phyloP scores from a whole-genome alignment of 2,797 vertebrate species.

The Salarias fasciatus region DNA sequence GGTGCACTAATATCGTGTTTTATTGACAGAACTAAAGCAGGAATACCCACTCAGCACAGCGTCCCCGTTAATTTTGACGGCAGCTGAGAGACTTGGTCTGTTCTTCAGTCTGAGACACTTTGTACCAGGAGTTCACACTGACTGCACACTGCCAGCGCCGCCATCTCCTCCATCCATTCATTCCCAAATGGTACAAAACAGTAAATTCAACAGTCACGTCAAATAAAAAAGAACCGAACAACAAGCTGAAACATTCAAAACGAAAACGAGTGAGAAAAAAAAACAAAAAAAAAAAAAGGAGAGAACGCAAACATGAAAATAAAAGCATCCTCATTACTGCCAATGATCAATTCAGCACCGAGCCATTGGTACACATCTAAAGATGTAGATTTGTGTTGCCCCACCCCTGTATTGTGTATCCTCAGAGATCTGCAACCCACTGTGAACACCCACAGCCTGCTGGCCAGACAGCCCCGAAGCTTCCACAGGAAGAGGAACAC shows the following conservation, averaged over 20 bases:
- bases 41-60: neutral
- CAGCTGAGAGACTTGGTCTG: conserved; percentile 8
- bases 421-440: conserved; percentile 60
- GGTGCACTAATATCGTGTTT: neutral
- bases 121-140: conserved; percentile 17
- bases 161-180: conserved; percentile 4
- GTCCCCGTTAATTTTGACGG: conserved; percentile 11
- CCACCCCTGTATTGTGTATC: conserved; percentile 68
- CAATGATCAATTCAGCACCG: neutral
- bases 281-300: conserved; percentile 3
- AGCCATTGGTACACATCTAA: conserved; percentile 15
- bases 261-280: neutral
- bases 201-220: neutral
- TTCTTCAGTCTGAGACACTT: conserved; percentile 12
- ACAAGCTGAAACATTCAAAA: neutral
- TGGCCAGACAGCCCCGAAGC: conserved; percentile 63
- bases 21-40: neutral
- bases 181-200: conserved; percentile 16
- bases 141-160: conserved; percentile 9
- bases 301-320: neutral
- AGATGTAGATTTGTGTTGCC: conserved; percentile 52
- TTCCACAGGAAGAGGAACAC: conserved; percentile 43
- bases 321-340: neutral
- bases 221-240: neutral
- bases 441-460: conserved; percentile 61